These are phyloP conservation scores for Cephus spinipes DNA, from an alignment of 2,888 invertebrate species.

Conservation along the genomic window DNA sequence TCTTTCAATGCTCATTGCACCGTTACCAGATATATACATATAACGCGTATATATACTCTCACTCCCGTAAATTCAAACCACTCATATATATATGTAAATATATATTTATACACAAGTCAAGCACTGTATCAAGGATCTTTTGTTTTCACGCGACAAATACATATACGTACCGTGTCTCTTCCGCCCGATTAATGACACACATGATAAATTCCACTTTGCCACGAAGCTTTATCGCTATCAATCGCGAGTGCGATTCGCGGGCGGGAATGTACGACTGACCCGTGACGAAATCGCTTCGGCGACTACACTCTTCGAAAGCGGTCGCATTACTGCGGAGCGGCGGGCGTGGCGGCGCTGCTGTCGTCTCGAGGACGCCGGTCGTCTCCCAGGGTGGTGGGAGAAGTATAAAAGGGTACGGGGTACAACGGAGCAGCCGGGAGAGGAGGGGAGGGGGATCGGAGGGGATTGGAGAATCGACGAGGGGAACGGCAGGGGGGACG, in stretches of 20 bases:
- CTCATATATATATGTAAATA: neutral
- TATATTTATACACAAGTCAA: neutral
- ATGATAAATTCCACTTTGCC: neutral
- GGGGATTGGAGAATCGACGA: neutral
- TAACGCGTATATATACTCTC: neutral
- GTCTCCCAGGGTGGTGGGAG: slow-evolving; percentile 13
- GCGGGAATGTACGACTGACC: neutral
- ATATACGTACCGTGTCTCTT: neutral
- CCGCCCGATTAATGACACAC: neutral
- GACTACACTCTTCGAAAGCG: slow-evolving; percentile 54
- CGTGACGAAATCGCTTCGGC: slow-evolving; percentile 5
- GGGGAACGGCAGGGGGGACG: slow-evolving; percentile 23
- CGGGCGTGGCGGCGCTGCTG: slow-evolving; percentile 54
- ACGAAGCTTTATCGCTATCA: neutral
- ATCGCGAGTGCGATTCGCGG: neutral
- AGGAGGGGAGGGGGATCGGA: slow-evolving; percentile 25
- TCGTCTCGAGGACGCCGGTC: slow-evolving; percentile 32
- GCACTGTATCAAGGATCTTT: neutral
- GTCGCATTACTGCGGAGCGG: slow-evolving; percentile 62
- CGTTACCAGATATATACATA: neutral
- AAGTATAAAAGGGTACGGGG: slow-evolving; percentile 11
- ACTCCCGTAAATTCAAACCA: neutral
- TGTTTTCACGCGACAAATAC: neutral
- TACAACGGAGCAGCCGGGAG: slow-evolving; percentile 19
- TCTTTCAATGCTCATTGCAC: slow-evolving; percentile 1